A percentile compares a stretch with the other conserved stretches of the same genome.
Conservation (phyloP, 1,140 invertebrate genomes). For the Brachionus calyciflorus region DNA sequence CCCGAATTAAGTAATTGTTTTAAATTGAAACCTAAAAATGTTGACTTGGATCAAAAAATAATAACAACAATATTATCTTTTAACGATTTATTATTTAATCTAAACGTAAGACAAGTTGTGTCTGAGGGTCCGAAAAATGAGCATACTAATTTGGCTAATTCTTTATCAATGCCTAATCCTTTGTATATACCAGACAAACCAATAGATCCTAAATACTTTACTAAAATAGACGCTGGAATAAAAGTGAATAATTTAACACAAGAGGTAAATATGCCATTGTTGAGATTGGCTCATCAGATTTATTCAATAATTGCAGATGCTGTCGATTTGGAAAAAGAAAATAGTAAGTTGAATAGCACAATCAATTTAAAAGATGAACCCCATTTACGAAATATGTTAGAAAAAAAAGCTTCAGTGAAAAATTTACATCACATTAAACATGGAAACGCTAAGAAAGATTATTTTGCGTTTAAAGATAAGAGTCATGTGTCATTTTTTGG, state of each 20-base stretch:
- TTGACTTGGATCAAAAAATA: conserved; percentile 12
- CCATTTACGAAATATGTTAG: conserved; percentile 9
- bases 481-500: conserved; percentile 40
- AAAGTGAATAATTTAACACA: conserved; percentile 52
- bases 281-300: conserved; percentile 88
- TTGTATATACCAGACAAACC: neutral
- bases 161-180: conserved; percentile 28
- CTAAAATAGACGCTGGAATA: conserved; percentile 43
- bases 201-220: conserved; percentile 25
- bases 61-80: conserved; percentile 43
- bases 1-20: neutral
- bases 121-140: neutral
- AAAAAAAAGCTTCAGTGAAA: conserved; percentile 14
- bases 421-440: neutral
- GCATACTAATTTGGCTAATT: neutral
- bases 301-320: conserved; percentile 96
- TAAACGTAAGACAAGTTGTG: conserved; percentile 33
- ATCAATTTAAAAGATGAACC: conserved; percentile 14
- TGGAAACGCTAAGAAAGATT: neutral
- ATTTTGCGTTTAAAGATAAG: conserved; percentile 29
- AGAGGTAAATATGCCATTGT: conserved; percentile 85
- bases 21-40: neutral
- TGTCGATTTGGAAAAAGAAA: conserved; percentile 54
- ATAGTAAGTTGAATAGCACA: conserved; percentile 78
- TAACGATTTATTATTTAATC: conserved; percentile 30